Evolutionary conservation across 2,113 vertebrate species (phyloP).

Genomic region (Morone saxatilis): DNA sequence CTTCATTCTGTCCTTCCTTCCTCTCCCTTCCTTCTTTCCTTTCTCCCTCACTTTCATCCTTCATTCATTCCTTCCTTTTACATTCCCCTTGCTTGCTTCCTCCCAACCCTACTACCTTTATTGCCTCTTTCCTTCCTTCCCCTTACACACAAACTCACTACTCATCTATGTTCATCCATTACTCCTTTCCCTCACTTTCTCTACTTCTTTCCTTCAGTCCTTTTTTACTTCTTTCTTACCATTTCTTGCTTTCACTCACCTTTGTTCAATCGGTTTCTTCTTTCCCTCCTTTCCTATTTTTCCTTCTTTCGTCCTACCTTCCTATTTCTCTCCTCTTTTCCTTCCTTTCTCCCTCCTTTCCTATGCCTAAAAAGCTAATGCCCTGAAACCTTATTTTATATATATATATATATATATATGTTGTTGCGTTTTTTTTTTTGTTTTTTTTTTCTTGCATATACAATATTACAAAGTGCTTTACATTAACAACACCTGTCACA

Average conservation of each 20-base stretch:
- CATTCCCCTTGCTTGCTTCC: not conserved
- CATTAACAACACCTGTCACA: no score
- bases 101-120: not conserved
- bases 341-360: not conserved
- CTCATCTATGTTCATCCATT: not conserved
- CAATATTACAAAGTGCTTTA: no score
- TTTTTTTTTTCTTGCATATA: no score
- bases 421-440: not conserved
- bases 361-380: no score
- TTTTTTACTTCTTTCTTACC: not conserved
- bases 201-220: not conserved
- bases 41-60: slow-evolving; percentile 3
- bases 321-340: not conserved
- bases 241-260: no score
- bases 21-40: not conserved
- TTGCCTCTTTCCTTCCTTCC: not conserved
- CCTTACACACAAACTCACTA: no score
- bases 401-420: no score
- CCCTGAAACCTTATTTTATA: not conserved
- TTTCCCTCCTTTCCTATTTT: not conserved
- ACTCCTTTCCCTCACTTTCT: not conserved
- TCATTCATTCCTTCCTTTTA: not conserved
- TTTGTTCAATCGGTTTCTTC: no score
- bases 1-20: not conserved
- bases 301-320: not conserved